Percentiles rank a stretch among this genome's conserved stretches.
Evolutionary conservation across 2,797 vertebrate genomes (phyloP).

Genomic region (Phrynocephalus guinanensis): DNA sequence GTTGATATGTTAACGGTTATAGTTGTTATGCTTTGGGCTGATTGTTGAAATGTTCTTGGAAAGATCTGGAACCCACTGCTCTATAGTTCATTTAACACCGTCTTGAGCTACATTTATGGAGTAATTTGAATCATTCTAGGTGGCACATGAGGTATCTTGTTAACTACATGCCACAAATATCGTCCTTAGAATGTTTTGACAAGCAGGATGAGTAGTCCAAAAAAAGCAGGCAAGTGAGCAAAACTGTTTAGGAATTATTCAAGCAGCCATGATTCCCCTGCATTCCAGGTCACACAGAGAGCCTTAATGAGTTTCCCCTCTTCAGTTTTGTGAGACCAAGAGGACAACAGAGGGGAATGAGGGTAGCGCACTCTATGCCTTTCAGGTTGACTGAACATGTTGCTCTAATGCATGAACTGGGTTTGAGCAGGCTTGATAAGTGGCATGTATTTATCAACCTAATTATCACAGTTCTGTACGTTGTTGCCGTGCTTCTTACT

Average conservation of each 20-base stretch:
- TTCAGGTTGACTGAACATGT: too few species aligned
- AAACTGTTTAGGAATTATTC: too few species aligned
- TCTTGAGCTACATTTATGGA: slow-evolving; percentile 8
- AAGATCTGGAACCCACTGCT: slow-evolving; percentile 3
- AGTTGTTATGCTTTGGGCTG: slow-evolving; percentile 8
- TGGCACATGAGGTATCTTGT: slow-evolving; percentile 9
- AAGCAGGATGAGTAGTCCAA: neutral
- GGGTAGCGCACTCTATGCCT: too few species aligned
- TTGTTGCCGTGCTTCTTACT: neutral
- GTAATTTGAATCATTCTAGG: slow-evolving; percentile 29
- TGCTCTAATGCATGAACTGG: too few species aligned
- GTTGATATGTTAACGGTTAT: neutral
- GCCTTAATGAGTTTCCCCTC: too few species aligned
- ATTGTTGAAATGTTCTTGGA: slow-evolving; percentile 14
- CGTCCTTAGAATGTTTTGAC: slow-evolving; percentile 10
- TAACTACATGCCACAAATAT: slow-evolving; percentile 23
- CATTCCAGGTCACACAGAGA: too few species aligned
- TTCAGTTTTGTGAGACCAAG: too few species aligned
- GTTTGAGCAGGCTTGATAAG: neutral
- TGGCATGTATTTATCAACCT: neutral
- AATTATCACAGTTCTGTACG: neutral
- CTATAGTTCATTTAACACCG: slow-evolving; percentile 1
- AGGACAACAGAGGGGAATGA: too few species aligned
- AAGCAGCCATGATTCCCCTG: too few species aligned
- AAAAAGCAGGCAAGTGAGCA: neutral